A percentile compares a stretch with the other conserved stretches of the same genome.
Evolutionary conservation across 92 coral and sea anemone species (phyloP).

Genomic region (Phenganax subtilis): DNA sequence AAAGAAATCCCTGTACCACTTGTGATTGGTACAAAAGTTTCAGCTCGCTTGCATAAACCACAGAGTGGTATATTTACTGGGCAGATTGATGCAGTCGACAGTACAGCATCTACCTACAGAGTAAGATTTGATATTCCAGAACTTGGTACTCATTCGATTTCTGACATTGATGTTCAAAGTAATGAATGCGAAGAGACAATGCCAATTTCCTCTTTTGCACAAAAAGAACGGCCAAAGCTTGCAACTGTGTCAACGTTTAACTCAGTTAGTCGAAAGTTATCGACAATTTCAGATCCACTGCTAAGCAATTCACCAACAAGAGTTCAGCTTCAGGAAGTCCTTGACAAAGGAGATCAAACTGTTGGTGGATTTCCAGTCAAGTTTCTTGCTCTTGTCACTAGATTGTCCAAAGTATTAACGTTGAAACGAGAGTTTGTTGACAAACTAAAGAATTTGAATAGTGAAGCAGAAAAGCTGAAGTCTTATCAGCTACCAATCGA

Average conservation of each 20-base stretch:
- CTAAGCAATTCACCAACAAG: slow-evolving; percentile 79
- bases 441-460: slow-evolving; percentile 82
- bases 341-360: slow-evolving; percentile 65
- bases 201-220: slow-evolving; percentile 90
- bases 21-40: slow-evolving; percentile 97
- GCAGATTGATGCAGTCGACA: slow-evolving; percentile 96
- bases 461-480: slow-evolving; percentile 94
- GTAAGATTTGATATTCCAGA: slow-evolving; percentile 95
- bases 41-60: slow-evolving; percentile 83
- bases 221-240: slow-evolving; percentile 93
- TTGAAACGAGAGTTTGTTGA: slow-evolving; percentile 93
- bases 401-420: slow-evolving; percentile 80
- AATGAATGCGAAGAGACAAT: slow-evolving; percentile 83
- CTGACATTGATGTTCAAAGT: slow-evolving; percentile 90
- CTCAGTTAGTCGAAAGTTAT: slow-evolving; percentile 72
- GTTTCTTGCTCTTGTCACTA: slow-evolving; percentile 89
- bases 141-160: slow-evolving; percentile 85
- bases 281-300: slow-evolving; percentile 58
- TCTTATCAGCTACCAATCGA: slow-evolving; percentile 95
- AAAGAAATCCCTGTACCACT: slow-evolving; percentile 91
- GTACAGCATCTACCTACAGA: slow-evolving; percentile 77
- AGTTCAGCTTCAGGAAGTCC: slow-evolving; percentile 17
- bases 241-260: slow-evolving; percentile 75
- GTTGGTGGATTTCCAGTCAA: slow-evolving; percentile 94
- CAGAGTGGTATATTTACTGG: slow-evolving; percentile 99